Percentiles rank a stretch among this genome's conserved stretches.
phyloP scores from a whole-genome alignment of 2,797 vertebrate genomes.

The Arrhamphus sclerolepis region DNA sequence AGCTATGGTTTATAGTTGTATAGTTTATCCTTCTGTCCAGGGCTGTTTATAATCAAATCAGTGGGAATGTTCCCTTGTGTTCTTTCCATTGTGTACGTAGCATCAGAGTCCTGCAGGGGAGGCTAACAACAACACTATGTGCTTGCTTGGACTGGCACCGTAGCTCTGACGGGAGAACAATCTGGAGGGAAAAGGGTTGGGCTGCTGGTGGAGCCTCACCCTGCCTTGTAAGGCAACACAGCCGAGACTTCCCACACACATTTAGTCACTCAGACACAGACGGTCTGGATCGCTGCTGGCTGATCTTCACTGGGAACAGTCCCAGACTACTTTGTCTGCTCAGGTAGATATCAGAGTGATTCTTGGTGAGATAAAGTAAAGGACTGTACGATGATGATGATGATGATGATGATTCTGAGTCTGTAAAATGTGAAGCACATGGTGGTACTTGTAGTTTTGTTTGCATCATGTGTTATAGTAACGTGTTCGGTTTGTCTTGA shows the following conservation, averaged over 20 bases:
- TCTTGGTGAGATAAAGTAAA: background rate
- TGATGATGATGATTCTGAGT: background rate
- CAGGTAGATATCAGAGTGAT: slow-evolving; percentile 55
- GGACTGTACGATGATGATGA: background rate
- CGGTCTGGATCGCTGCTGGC: slow-evolving; percentile 47
- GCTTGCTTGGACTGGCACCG: slow-evolving; percentile 15
- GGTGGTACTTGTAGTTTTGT: slow-evolving; percentile 1
- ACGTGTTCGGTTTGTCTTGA: too few relatives aligned
- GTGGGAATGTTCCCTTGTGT: slow-evolving; percentile 18
- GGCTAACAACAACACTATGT: slow-evolving; percentile 20
- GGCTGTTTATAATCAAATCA: slow-evolving; percentile 17
- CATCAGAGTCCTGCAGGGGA: slow-evolving; percentile 54
- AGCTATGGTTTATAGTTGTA: background rate
- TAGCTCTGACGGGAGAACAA: slow-evolving; percentile 24
- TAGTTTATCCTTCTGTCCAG: slow-evolving; percentile 6
- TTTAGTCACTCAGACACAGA: slow-evolving; percentile 45
- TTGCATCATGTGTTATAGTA: too few relatives aligned
- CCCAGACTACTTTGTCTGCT: slow-evolving; percentile 25
- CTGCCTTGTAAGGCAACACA: slow-evolving; percentile 67
- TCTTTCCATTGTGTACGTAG: slow-evolving; percentile 35
- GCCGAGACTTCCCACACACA: slow-evolving; percentile 47
- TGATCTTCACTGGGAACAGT: slow-evolving; percentile 37
- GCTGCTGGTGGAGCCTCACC: slow-evolving; percentile 67
- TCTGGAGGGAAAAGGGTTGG: slow-evolving; percentile 61
- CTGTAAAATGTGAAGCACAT: background rate